Base-by-base conservation (phyloP, 2,113 vertebrate genomes). In the Smithornis capensis region DNA sequence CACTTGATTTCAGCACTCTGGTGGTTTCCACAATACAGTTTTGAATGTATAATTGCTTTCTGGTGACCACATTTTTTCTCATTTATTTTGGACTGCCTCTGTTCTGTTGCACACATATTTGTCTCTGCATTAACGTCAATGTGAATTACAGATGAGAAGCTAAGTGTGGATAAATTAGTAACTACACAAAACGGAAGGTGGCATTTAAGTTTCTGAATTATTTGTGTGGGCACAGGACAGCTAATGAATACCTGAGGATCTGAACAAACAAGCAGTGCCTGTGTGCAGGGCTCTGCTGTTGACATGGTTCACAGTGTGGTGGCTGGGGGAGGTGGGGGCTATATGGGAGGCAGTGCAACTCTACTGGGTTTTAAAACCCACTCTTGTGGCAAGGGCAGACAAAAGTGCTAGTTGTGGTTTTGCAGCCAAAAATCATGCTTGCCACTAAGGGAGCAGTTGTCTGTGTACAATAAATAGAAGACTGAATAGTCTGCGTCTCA, bases 31-130 rank as follows among this genome's bases (percentile, higher is more conserved):
- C 87, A 64, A 1, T 88, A 68, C 52, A 83, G 56, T 87, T 95
- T 77, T 83, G 79, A 94, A 91, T 74, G 56, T 91, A 16, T 85
- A 95, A 92, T 94, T 93, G 47, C 71, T 78, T 96, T 94, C 93
- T 95, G 93, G 79, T 96, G 92, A 87, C 87, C 90, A 94, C 85
- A 68, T 93, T 81, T 94, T 95, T 95, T 91, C 59, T 82, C 86
- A 73, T 95, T 93, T 94, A 81, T 95, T 96, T 95, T 93, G 62
- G 69, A 78, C 86, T 92, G 92, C 80, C 57, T 95, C 83, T 62
- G 56, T 94, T 90, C 92, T 84, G 65, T 92, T 95, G n/a, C 65
- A 19, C 47, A 74, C 49, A 31, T 93, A 94, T 94, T 96, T 93
- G 90, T 90, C 95, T 96, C 88, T 93, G 91, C 86, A 76, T 95